These are phyloP conservation scores for Hymenopus coronatus DNA, from an alignment of 2,888 invertebrate species.

Conservation along the genomic window DNA sequence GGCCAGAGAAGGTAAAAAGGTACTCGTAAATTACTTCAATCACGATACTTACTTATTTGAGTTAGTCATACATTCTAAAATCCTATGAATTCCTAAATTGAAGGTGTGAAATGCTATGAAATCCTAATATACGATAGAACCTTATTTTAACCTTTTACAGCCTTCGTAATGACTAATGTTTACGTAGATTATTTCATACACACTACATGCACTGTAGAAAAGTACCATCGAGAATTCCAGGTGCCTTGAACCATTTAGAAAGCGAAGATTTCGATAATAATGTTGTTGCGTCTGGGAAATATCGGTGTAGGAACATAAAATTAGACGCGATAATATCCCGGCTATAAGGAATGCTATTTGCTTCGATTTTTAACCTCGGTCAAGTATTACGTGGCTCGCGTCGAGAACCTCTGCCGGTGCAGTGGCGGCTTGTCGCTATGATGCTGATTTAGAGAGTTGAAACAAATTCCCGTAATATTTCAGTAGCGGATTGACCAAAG, in stretches of 20 bases:
- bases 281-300: background rate
- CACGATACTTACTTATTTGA: no score
- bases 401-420: background rate
- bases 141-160: no score
- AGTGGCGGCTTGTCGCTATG: background rate
- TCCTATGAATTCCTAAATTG: no score
- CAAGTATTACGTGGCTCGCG: background rate
- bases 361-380: background rate
- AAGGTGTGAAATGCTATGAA: no score
- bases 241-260: background rate
- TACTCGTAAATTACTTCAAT: no score
- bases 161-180: no score
- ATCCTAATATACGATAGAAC: no score
- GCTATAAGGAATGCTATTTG: background rate
- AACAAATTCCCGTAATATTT: background rate
- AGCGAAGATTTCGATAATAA: background rate
- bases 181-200: no score
- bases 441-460: background rate
- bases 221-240: no score
- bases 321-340: background rate
- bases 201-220: background rate
- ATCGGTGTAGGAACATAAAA: background rate
- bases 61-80: no score
- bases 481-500: background rate
- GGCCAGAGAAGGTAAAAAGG: no score